Conservation (phyloP, 2,113 vertebrate species). For the Neolamprologus fasciatus region DNA sequence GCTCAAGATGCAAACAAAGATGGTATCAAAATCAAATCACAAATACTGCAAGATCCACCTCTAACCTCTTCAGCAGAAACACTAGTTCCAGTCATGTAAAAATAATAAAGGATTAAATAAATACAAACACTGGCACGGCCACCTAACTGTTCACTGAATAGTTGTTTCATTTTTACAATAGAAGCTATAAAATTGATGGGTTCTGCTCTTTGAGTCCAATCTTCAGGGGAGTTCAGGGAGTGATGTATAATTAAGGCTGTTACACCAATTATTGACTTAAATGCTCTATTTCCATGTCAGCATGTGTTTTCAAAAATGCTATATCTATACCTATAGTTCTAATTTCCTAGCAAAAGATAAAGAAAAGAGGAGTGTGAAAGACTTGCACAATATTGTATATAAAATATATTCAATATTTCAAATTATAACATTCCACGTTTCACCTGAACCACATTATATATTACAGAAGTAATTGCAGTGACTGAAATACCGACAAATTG, state of each 20-base stretch:
- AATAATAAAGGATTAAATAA: background rate
- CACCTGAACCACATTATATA: background rate
- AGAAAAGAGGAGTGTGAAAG: background rate
- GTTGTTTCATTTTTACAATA: background rate
- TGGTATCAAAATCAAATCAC: background rate
- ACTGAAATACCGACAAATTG: background rate
- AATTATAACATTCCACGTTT: background rate
- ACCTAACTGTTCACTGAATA: background rate
- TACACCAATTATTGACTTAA: background rate
- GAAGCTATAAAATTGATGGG: background rate
- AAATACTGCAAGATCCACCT: background rate
- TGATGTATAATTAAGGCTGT: background rate
- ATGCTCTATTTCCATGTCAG: too few relatives aligned
- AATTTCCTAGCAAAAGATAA: background rate
- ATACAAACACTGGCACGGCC: background rate
- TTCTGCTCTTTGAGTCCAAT: background rate
- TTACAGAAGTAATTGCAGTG: background rate
- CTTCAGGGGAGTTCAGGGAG: background rate
- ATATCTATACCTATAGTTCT: background rate
- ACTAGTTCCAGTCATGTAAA: background rate
- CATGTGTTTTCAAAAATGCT: too few relatives aligned
- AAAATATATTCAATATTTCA: background rate
- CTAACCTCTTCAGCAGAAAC: background rate
- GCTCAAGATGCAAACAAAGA: background rate
- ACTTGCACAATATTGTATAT: background rate